Conservation (phyloP, 1,140 invertebrate species). For the Calephelis virginiensis region DNA sequence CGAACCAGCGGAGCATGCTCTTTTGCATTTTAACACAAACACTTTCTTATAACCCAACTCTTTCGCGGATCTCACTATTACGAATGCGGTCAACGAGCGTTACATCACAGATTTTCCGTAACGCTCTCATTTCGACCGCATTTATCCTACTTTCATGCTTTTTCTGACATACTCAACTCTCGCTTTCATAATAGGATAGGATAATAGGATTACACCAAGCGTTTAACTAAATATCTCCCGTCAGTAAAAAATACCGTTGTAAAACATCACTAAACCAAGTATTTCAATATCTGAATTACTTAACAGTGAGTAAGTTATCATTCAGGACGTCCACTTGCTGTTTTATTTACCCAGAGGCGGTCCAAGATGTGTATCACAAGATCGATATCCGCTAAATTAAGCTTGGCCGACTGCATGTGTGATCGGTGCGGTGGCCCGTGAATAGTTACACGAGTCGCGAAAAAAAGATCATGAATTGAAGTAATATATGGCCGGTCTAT, state of each 20-base stretch:
- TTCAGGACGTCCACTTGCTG: neutral
- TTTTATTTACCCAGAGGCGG: neutral
- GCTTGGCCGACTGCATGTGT: conserved; percentile 2
- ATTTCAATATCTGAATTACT: neutral
- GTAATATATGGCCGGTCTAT: conserved; percentile 10
- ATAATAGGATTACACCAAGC: neutral
- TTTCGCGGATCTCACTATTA: too few relatives aligned
- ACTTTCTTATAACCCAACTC: too few relatives aligned
- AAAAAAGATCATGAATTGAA: conserved; percentile 7
- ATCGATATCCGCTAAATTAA: conserved; percentile 14
- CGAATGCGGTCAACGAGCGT: too few relatives aligned
- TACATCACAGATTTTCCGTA: too few relatives aligned
- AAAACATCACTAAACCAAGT: neutral
- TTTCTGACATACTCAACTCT: too few relatives aligned
- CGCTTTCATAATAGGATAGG: neutral
- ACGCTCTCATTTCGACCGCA: too few relatives aligned
- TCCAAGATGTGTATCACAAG: conserved; percentile 1
- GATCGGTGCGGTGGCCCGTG: neutral
- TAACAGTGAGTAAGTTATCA: conserved; percentile 10
- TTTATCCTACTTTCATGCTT: too few relatives aligned
- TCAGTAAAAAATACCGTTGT: neutral
- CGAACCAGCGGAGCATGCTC: too few relatives aligned
- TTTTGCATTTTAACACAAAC: too few relatives aligned
- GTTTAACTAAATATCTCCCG: neutral
- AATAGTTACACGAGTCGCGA: conserved; percentile 5